These are phyloP conservation scores for Catocala fraxini DNA, from an alignment of 2,888 invertebrate species.

Conservation along the genomic window DNA sequence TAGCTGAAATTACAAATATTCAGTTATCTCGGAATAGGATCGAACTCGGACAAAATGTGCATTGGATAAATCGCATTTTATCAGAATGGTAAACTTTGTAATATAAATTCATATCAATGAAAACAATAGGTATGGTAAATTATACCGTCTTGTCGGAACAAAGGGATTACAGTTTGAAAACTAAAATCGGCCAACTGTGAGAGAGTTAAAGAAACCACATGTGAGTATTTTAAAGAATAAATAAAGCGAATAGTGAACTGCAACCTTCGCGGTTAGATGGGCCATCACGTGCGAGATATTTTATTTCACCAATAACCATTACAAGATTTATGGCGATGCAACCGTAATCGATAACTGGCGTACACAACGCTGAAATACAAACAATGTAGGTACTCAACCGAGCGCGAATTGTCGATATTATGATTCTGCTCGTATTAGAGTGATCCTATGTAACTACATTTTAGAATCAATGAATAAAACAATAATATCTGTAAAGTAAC, in stretches of 20 bases:
- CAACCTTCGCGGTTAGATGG: conserved; percentile 48
- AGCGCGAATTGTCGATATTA: conserved; percentile 20
- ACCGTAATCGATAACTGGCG: conserved; percentile 61
- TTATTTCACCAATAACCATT: conserved; percentile 67
- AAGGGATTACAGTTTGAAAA: too few relatives aligned
- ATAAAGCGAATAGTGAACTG: conserved; percentile 28
- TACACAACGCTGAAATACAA: conserved; percentile 31
- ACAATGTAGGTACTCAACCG: conserved; percentile 38
- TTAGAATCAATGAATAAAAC: background rate
- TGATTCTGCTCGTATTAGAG: conserved; percentile 21
- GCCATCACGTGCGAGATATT: conserved; percentile 58
- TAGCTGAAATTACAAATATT: too few relatives aligned
- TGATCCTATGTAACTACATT: background rate
- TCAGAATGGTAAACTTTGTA: too few relatives aligned
- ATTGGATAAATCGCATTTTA: too few relatives aligned
- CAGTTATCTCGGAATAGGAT: too few relatives aligned
- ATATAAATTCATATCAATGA: too few relatives aligned
- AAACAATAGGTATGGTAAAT: too few relatives aligned
- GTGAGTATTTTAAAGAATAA: conserved; percentile 5
- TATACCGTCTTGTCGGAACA: too few relatives aligned
- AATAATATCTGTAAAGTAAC: too few relatives aligned
- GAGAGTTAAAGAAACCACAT: too few relatives aligned
- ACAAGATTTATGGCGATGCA: conserved; percentile 63
- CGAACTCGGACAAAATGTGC: too few relatives aligned
- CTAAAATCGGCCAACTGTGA: too few relatives aligned